A percentile compares a stretch with the other conserved stretches of the same genome.
These are phyloP conservation scores for Alectoris magna DNA, from an alignment of 2,797 vertebrate species.

Conservation along the genomic window DNA sequence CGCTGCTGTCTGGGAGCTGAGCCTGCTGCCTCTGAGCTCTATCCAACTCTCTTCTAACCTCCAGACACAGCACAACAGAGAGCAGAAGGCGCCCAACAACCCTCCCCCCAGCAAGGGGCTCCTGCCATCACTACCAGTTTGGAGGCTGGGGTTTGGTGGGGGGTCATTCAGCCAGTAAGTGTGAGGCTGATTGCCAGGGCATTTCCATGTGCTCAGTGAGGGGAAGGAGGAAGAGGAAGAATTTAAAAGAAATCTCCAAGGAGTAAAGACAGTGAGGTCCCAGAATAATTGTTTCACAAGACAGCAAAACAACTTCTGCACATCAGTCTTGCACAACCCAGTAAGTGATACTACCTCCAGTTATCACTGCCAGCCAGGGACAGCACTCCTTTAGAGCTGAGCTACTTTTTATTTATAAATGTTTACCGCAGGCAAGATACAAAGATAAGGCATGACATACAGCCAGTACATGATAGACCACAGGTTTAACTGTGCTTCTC, in stretches of 20 bases:
- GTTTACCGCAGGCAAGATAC: background rate
- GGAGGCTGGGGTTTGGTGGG: background rate
- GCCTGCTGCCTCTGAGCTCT: background rate
- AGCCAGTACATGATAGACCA: background rate
- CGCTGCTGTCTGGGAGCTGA: background rate
- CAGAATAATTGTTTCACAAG: background rate
- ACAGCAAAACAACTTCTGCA: background rate
- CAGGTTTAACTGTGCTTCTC: background rate
- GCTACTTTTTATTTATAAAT: background rate
- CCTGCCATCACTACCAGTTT: background rate
- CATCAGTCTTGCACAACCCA: background rate
- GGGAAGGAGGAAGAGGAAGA: background rate
- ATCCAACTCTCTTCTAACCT: background rate
- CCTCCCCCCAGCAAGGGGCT: background rate
- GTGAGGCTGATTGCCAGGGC: background rate
- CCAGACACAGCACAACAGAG: background rate
- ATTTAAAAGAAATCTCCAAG: background rate
- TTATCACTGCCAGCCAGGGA: constrained; percentile 18
- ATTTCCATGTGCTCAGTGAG: background rate
- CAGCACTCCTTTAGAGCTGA: background rate
- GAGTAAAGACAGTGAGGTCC: background rate
- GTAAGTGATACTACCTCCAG: background rate
- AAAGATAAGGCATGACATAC: background rate
- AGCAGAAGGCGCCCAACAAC: background rate
- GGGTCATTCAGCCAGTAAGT: background rate